These are phyloP conservation scores for Hirtodrosophila trivittata DNA, from an alignment of 2,888 invertebrate species.

Conservation along the genomic window DNA sequence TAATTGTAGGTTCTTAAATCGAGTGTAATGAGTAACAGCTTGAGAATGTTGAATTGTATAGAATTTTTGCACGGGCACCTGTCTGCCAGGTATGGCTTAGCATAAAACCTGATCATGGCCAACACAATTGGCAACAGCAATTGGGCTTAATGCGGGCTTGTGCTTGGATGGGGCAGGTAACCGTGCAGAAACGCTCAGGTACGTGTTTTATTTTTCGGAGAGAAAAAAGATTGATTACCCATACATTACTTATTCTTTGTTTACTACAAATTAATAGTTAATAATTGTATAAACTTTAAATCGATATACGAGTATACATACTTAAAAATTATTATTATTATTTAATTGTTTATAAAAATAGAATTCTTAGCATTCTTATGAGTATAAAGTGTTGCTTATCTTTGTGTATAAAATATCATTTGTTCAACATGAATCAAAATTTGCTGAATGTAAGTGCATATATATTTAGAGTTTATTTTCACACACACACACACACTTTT, in stretches of 20 bases:
- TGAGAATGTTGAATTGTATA: slow-evolving; percentile 78
- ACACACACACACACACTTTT: slow-evolving; percentile 70
- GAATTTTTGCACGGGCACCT: slow-evolving; percentile 63
- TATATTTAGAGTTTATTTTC: slow-evolving; percentile 61
- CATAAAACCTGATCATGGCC: neutral
- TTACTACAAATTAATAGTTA: slow-evolving; percentile 76
- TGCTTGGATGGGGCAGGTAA: slow-evolving; percentile 15
- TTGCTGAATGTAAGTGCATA: slow-evolving; percentile 78
- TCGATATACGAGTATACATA: slow-evolving; percentile 20
- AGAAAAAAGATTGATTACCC: slow-evolving; percentile 87
- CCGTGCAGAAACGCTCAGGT: slow-evolving; percentile 83
- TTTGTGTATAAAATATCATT: slow-evolving; percentile 63
- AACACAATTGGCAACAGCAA: neutral
- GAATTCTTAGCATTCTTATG: slow-evolving; percentile 49
- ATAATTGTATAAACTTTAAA: slow-evolving; percentile 52
- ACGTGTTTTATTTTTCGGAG: slow-evolving; percentile 86
- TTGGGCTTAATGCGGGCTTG: neutral
- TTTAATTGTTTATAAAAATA: slow-evolving; percentile 59
- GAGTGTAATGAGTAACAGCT: slow-evolving; percentile 74
- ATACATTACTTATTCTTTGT: slow-evolving; percentile 79
- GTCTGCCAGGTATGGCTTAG: neutral
- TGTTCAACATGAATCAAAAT: slow-evolving; percentile 74
- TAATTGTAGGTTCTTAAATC: slow-evolving; percentile 55
- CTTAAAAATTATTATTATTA: slow-evolving; percentile 44
- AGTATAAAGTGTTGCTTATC: slow-evolving; percentile 54